Base-by-base conservation (phyloP, 2,113 vertebrate species). In the Gobio gobio region DNA sequence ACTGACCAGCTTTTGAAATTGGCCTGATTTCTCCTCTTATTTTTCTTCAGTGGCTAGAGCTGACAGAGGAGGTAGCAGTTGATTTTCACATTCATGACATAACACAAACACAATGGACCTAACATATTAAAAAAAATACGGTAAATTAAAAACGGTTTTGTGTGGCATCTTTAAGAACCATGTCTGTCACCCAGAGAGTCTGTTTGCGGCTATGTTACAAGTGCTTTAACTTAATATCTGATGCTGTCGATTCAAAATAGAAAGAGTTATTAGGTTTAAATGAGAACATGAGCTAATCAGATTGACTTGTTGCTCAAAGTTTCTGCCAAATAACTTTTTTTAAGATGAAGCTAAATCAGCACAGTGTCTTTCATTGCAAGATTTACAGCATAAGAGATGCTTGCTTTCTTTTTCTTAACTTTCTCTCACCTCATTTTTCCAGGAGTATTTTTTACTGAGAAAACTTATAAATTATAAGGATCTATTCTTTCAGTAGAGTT, bases 331-430 rank as follows among this genome's bases (percentile, higher is more conserved):
- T 0, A n/a, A 3, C 0, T 10, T 18, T 26, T 29, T 29, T 74
- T 49, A 76, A 76, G 8, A 76, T 36, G 20, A 16, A 59, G 20
- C 33, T 77, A 56, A 77, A 77, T 77, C 29, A 77, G n/a, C 49
- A 33, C 16, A 10, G 12, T 29, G 73, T 54, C 49, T 43, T 72
- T 72, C 40, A 45, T 10, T 45, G 20, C 36, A 45, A 45, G 40
- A 72, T 20, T 43, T 43, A 43, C 20, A n/a, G 4, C 20, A 72
- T 45, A 45, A 74, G n/a, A 74, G 43, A 26, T 14, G 22, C 43
- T 74, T 45, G 22, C 45, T 72, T 72, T 45, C 10, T 45, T 68
- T 74, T 74, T 24, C 10, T 74, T 47, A 74, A 47, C 70, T 73
- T 47, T 47, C 43, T 47, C 36, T 74, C 43, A 49, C n/a, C n/a